Evolutionary conservation across 30 jellyfish, hydroid and myxozoan species (phyloP), one percentile per base, ranked within the genome.

Genomic region (Pseudorhiza aurosa): DNA sequence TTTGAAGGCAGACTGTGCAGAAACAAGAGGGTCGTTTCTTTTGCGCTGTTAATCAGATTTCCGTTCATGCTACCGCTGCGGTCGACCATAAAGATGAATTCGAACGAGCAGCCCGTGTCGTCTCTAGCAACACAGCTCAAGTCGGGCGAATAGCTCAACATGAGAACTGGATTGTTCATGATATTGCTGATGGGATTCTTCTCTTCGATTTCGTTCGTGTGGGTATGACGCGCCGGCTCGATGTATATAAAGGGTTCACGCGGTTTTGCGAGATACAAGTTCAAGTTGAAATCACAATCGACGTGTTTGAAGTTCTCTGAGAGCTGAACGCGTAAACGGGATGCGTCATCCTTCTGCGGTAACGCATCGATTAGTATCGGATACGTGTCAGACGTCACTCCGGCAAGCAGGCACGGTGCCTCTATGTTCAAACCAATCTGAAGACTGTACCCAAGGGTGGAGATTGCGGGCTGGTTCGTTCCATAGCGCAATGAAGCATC

Each of bases 331-430:
- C 96, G 95, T 2, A 94, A 29, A 47, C 72, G 85, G 31, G 96
- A 77, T 25, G 98, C 94, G 75, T 81, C 82, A 27, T 82, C 94
- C 10, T 97, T 87, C 35, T 81, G 76, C 50, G 97, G 95, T 14
- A 96, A 70, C 0, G 99, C 94, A 32, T 88, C 97, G 4, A 94
- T 95, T 18, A 44, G 89, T 9, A 94, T 71, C 6, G 96, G 97
- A 60, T 85, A 96, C 8, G 96, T 87, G 17, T 63, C 89, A 27
- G 99, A 94, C 21, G 90, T 76, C n/a, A 94, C 94, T 49, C 97
- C 96, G 4, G 96, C 80, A 1, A 94, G 67, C n/a, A 83, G 88
- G 65, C 99, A 94, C 5, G 99, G 99, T 11, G 99, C 99, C 31
- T 94, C 99, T 45, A 94, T 77, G 36, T 65, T 46, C 12, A 94